Conservation (phyloP, 2,888 invertebrate species). For the Hyposoter dolosus region DNA sequence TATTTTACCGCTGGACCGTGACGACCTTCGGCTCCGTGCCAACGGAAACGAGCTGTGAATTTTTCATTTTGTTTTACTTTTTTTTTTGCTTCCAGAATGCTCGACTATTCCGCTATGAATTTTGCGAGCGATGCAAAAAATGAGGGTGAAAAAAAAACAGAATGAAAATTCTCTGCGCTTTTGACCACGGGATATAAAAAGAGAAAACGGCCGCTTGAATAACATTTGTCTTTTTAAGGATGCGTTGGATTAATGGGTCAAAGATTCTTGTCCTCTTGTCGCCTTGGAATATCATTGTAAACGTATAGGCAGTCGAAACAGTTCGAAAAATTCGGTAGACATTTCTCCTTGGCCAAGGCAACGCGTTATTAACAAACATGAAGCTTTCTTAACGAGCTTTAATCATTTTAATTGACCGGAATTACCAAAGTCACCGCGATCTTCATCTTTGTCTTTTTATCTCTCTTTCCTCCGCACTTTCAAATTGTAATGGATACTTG, state of each 20-base stretch:
- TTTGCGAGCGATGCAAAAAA: constrained; percentile 18
- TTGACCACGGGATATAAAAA: constrained; percentile 11
- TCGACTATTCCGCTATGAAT: constrained; percentile 37
- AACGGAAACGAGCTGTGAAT: constrained; percentile 49
- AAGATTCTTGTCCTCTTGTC: background rate
- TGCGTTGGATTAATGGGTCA: constrained; percentile 2
- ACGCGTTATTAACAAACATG: constrained; percentile 45
- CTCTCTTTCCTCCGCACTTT: background rate
- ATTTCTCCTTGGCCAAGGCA: constrained; percentile 24
- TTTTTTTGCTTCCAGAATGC: constrained; percentile 31
- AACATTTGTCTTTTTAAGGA: background rate
- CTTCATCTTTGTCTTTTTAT: constrained; percentile 44
- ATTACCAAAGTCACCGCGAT: constrained; percentile 63
- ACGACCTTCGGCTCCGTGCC: constrained; percentile 61
- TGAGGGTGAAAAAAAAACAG: background rate
- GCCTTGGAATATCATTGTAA: background rate
- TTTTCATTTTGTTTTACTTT: constrained; percentile 52
- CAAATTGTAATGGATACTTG: constrained; percentile 34
- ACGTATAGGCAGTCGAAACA: background rate
- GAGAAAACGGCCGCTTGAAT: background rate
- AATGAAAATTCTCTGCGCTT: background rate
- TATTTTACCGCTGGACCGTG: constrained; percentile 61
- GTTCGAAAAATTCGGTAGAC: background rate
- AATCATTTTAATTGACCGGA: constrained; percentile 67
- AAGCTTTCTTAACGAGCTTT: constrained; percentile 57